Conservation (phyloP, 2,113 vertebrate genomes). For the Herpetotheres cachinnans region DNA sequence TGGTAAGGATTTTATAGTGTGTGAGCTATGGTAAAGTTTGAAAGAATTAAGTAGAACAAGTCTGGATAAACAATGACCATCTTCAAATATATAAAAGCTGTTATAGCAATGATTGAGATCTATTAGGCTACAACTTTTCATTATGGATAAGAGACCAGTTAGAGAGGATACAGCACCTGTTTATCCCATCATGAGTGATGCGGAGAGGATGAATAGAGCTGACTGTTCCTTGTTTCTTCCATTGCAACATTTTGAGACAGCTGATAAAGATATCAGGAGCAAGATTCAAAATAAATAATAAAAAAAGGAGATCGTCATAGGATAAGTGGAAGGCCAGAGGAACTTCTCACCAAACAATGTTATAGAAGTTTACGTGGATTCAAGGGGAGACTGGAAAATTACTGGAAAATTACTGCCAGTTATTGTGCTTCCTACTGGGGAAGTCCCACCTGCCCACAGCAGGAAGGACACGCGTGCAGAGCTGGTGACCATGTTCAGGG, state of each 20-base stretch:
- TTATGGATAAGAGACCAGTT: background rate
- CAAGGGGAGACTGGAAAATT: background rate
- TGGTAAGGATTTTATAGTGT: background rate
- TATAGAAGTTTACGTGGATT: background rate
- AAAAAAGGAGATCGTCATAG: background rate
- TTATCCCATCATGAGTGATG: background rate
- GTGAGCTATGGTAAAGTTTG: background rate
- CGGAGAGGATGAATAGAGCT: background rate
- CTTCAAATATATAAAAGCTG: background rate
- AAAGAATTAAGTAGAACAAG: background rate
- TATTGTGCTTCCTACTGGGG: background rate
- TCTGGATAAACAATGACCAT: background rate
- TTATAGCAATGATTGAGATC: background rate
- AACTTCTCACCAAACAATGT: background rate
- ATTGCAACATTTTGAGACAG: background rate
- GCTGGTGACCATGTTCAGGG: background rate
- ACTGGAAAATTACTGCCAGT: background rate
- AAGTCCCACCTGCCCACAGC: background rate
- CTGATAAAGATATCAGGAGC: background rate
- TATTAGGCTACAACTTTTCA: background rate
- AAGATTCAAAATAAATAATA: background rate
- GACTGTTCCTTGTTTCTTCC: background rate
- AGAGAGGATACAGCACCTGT: background rate
- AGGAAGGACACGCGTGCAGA: accelerated
- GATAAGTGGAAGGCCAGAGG: background rate